Evolutionary conservation across 2,888 invertebrate species (phyloP).

Genomic region (Aplocera efformata): DNA sequence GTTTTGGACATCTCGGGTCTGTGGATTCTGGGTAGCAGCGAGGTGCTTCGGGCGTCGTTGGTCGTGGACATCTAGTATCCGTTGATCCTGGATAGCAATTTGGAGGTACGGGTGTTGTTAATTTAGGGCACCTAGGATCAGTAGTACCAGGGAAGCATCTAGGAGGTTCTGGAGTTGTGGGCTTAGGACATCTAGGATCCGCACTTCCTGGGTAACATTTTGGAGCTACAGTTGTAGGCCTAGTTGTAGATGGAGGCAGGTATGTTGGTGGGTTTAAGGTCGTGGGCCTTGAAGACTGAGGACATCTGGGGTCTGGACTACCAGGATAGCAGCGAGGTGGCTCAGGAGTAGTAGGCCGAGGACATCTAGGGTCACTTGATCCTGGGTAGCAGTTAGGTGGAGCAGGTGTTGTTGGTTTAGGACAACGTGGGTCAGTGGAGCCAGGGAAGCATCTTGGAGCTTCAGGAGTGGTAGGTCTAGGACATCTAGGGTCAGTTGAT

Average conservation of each 20-base stretch:
- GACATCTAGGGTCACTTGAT: slow-evolving; percentile 37
- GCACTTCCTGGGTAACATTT: slow-evolving; percentile 41
- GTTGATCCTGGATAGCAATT: slow-evolving; percentile 45
- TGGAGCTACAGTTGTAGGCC: slow-evolving; percentile 32
- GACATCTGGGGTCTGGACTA: slow-evolving; percentile 42
- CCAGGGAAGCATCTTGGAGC: slow-evolving; percentile 36
- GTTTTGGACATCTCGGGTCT: slow-evolving; percentile 31
- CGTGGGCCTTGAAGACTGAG: slow-evolving; percentile 34
- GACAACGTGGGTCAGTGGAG: slow-evolving; percentile 27
- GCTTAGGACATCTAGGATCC: slow-evolving; percentile 48
- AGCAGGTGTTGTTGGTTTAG: slow-evolving; percentile 37
- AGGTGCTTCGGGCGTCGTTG: not conserved
- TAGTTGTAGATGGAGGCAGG: slow-evolving; percentile 29
- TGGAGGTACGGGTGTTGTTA: slow-evolving; percentile 23
- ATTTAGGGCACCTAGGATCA: slow-evolving; percentile 23
- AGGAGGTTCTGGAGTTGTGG: slow-evolving; percentile 24
- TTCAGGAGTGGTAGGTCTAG: slow-evolving; percentile 32
- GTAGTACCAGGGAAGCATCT: not conserved
- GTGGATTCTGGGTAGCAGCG: not conserved
- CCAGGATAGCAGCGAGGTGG: slow-evolving; percentile 40
- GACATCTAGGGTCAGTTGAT: slow-evolving; percentile 39
- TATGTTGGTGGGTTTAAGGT: slow-evolving; percentile 27
- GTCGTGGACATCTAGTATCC: slow-evolving; percentile 40
- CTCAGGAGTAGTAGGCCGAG: slow-evolving; percentile 37
- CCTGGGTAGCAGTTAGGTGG: slow-evolving; percentile 39